phyloP scores from a whole-genome alignment of 2,113 vertebrate genomes.

The Tringa solitaria region DNA sequence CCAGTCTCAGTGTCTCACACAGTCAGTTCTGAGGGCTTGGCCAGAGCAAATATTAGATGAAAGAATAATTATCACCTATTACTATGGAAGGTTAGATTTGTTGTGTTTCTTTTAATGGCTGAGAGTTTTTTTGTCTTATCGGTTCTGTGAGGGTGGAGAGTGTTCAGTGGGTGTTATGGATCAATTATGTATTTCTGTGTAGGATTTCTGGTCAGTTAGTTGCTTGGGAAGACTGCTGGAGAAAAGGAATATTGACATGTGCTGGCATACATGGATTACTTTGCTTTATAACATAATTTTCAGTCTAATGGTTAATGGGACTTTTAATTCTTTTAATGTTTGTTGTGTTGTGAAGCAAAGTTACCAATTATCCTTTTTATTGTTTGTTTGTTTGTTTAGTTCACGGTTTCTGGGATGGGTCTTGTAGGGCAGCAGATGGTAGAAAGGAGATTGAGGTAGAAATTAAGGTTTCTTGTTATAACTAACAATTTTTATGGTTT shows the following conservation, averaged over 20 bases:
- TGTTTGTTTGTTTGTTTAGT: constrained; percentile 15
- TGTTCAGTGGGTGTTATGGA: not conserved
- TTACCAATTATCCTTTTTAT: constrained; percentile 25
- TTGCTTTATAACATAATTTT: constrained; percentile 11
- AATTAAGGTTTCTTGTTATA: constrained; percentile 47
- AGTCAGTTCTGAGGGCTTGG: not conserved
- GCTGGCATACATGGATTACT: not conserved
- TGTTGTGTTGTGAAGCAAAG: not conserved
- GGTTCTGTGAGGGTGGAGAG: not conserved
- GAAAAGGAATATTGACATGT: not conserved
- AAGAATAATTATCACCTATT: not conserved
- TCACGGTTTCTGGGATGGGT: not conserved
- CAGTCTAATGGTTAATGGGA: not conserved
- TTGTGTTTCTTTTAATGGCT: not conserved
- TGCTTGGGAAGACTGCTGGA: not conserved
- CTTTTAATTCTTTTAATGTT: constrained; percentile 5
- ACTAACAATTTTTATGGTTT: constrained; percentile 38
- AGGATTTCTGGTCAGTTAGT: not conserved
- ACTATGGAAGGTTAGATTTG: not conserved
- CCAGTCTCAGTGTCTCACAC: not conserved
- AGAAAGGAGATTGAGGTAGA: constrained; percentile 44
- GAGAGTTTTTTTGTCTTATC: not conserved
- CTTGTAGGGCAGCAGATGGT: constrained; percentile 49
- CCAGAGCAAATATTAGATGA: not conserved
- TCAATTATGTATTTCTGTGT: not conserved